These are phyloP conservation scores for Oithona nana DNA, from an alignment of 2,888 invertebrate species.

Conservation along the genomic window DNA sequence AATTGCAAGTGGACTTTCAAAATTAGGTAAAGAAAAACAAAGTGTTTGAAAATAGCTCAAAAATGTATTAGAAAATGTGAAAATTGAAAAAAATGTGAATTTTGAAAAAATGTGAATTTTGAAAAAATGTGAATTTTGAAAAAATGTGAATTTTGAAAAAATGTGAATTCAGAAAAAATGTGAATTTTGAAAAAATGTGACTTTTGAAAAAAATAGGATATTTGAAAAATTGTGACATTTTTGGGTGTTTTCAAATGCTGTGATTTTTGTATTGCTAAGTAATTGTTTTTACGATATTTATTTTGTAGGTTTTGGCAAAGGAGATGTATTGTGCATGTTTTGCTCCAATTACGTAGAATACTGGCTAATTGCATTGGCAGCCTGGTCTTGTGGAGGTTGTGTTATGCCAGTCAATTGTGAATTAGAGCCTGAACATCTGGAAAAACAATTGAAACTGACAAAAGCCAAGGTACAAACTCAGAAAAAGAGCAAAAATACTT, in stretches of 20 bases:
- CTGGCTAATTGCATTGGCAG: constrained; percentile 14
- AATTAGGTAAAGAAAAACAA: neutral
- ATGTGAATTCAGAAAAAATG: no score
- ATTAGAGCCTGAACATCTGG: constrained; percentile 6
- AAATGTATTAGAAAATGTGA: no score
- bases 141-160: no score
- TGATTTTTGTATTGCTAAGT: neutral
- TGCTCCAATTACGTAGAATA: constrained; percentile 14
- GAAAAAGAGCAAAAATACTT: neutral
- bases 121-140: no score
- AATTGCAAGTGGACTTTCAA: constrained; percentile 5
- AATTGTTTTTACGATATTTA: neutral
- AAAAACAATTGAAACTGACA: neutral
- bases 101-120: no score
- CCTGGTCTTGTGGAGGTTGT: constrained; percentile 9
- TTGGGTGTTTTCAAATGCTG: neutral
- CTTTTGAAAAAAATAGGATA: no score
- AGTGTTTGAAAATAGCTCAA: no score
- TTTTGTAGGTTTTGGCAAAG: neutral
- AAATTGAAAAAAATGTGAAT: no score
- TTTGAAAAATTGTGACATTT: no score
- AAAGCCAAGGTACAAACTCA: neutral
- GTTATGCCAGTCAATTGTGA: constrained; percentile 17
- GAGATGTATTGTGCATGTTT: constrained; percentile 10
- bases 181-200: no score